phyloP scores from a whole-genome alignment of 2,888 invertebrate species.

The Andrena dorsata region DNA sequence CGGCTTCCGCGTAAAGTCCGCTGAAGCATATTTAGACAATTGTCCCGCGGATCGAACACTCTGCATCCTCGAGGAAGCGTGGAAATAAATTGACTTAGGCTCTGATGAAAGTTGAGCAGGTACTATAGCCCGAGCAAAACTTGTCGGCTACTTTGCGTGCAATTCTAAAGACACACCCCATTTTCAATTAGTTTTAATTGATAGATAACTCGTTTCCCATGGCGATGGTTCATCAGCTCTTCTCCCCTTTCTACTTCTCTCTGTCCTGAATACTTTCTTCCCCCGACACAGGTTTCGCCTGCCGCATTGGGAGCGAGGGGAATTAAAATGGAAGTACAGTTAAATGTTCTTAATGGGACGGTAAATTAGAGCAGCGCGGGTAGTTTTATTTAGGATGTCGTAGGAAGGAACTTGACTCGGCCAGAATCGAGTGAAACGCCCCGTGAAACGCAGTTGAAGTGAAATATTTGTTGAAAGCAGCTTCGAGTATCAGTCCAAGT shows the following conservation, averaged over 20 bases:
- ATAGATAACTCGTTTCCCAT: neutral
- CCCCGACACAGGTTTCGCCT: neutral
- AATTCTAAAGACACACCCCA: too few species aligned
- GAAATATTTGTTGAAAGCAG: neutral
- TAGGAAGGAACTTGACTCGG: neutral
- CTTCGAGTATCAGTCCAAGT: neutral
- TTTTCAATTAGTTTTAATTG: constrained; percentile 30
- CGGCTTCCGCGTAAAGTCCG: too few species aligned
- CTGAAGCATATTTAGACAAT: constrained; percentile 13
- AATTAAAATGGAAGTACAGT: neutral
- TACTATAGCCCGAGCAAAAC: too few species aligned
- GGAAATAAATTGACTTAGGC: constrained; percentile 9
- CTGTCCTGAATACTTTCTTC: neutral
- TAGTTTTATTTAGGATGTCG: neutral
- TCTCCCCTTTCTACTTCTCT: neutral
- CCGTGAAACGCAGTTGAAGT: neutral
- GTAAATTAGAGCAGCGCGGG: neutral
- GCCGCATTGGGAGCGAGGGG: neutral
- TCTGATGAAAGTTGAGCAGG: constrained; percentile 21
- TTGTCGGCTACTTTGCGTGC: too few species aligned
- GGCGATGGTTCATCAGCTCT: neutral
- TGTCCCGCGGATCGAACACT: neutral
- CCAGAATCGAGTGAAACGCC: neutral
- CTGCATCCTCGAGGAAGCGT: neutral
- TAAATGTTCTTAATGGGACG: neutral